A percentile compares a stretch with the other conserved stretches of the same genome.
Conservation (phyloP, 2,113 vertebrate species). For the Myodes glareolus region DNA sequence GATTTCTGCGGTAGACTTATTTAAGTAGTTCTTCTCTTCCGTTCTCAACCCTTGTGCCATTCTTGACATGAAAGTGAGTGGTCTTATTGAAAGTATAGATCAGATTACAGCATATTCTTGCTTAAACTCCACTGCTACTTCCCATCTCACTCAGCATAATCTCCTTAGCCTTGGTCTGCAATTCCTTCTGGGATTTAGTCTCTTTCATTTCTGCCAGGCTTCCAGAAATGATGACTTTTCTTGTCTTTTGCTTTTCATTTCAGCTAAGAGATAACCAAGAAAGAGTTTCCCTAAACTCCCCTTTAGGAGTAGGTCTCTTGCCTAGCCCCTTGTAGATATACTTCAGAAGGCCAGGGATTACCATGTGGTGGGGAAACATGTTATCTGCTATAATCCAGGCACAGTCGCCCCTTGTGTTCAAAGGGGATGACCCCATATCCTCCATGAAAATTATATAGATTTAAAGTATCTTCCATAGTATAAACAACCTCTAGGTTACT, state of each 20-base stretch:
- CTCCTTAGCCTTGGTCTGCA: not conserved
- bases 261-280: not conserved
- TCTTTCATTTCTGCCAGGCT: not conserved
- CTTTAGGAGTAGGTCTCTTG: not conserved
- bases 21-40: not conserved
- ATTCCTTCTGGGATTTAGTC: not conserved
- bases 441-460: not conserved
- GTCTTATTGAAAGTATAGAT: not conserved
- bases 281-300: not conserved
- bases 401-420: not conserved
- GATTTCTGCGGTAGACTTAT: not conserved
- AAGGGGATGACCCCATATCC: not conserved
- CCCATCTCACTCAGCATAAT: not conserved
- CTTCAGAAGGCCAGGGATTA: not conserved
- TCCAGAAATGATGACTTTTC: not conserved
- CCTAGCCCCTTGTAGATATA: not conserved
- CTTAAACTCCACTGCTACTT: not conserved
- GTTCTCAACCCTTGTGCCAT: not conserved
- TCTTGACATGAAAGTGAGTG: not conserved
- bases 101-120: not conserved
- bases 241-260: not conserved
- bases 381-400: not conserved
- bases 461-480: not conserved
- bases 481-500: not conserved
- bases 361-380: not conserved